phyloP scores from a whole-genome alignment of 2,113 vertebrate genomes.

The Pipa parva region DNA sequence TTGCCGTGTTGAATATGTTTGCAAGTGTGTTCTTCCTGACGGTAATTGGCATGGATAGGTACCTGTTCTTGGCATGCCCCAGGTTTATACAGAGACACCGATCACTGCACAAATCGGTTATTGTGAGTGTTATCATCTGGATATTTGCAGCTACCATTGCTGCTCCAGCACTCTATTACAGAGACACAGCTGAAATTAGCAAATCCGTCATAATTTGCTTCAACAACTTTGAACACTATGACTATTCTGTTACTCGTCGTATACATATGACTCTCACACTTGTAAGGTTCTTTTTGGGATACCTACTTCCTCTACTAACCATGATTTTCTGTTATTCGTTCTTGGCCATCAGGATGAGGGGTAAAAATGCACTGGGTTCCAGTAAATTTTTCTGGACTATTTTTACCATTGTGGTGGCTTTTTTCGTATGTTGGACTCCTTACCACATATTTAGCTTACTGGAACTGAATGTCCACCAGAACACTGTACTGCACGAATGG shows the following conservation, averaged over 20 bases:
- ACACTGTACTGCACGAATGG: slow-evolving; percentile 55
- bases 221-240: slow-evolving; percentile 78
- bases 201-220: slow-evolving; percentile 75
- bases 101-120: slow-evolving; percentile 59
- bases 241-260: slow-evolving; percentile 53
- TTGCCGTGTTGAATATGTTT: slow-evolving; percentile 88
- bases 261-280: slow-evolving; percentile 72
- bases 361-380: slow-evolving; percentile 57
- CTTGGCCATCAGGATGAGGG: slow-evolving; percentile 69
- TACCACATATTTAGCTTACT: slow-evolving; percentile 86
- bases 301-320: slow-evolving; percentile 82
- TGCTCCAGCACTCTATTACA: slow-evolving; percentile 75
- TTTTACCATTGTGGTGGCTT: slow-evolving; percentile 77
- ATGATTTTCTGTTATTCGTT: slow-evolving; percentile 84
- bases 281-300: slow-evolving; percentile 76
- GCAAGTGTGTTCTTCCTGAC: slow-evolving; percentile 93
- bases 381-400: slow-evolving; percentile 83
- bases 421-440: slow-evolving; percentile 90
- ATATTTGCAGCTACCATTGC: slow-evolving; percentile 64
- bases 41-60: slow-evolving; percentile 85
- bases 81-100: slow-evolving; percentile 67
- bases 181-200: slow-evolving; percentile 64
- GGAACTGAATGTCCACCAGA: slow-evolving; percentile 77
- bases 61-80: slow-evolving; percentile 73
- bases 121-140: slow-evolving; percentile 71